A percentile compares a stretch with the other conserved stretches of the same genome.
Conservation (phyloP, 2,888 invertebrate species). For the Rhodophaea formosa region DNA sequence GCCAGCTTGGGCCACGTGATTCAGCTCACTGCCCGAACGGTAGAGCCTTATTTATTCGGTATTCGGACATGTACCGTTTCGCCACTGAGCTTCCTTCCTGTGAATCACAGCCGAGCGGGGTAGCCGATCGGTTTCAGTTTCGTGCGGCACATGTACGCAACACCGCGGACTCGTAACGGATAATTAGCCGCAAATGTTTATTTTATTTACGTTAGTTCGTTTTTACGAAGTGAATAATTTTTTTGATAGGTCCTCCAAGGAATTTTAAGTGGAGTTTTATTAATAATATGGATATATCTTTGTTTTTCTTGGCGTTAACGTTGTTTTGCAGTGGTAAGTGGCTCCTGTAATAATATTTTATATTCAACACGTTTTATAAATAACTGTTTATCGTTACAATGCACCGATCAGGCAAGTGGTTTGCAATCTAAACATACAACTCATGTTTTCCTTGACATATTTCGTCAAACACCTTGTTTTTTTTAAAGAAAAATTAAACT, state of each 20-base stretch:
- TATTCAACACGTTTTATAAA: slow-evolving; percentile 13
- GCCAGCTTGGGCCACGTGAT: slow-evolving; percentile 67
- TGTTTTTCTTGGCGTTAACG: slow-evolving; percentile 54
- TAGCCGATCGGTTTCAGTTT: slow-evolving; percentile 56
- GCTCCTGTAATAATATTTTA: slow-evolving; percentile 21
- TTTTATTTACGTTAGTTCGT: slow-evolving; percentile 23
- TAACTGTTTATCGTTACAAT: slow-evolving; percentile 13
- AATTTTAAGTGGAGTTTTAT: slow-evolving; percentile 42
- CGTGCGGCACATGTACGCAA: slow-evolving; percentile 48
- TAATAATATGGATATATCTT: slow-evolving; percentile 58
- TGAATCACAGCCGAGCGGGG: slow-evolving; percentile 66
- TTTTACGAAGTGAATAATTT: slow-evolving; percentile 34
- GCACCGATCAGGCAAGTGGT: slow-evolving; percentile 1
- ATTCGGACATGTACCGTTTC: slow-evolving; percentile 70
- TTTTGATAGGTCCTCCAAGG: slow-evolving; percentile 23
- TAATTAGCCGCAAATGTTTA: slow-evolving; percentile 38
- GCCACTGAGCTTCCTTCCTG: slow-evolving; percentile 65
- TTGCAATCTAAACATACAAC: slow-evolving; percentile 7
- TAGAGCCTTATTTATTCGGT: slow-evolving; percentile 51
- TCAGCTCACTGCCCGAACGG: slow-evolving; percentile 48
- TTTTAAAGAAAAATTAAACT: not conserved
- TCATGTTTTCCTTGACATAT: not conserved
- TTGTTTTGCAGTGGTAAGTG: slow-evolving; percentile 68
- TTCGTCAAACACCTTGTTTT: not conserved
- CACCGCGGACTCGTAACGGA: slow-evolving; percentile 42